phyloP scores from a whole-genome alignment of 2,888 invertebrate species.

The Enchytraeus crypticus region DNA sequence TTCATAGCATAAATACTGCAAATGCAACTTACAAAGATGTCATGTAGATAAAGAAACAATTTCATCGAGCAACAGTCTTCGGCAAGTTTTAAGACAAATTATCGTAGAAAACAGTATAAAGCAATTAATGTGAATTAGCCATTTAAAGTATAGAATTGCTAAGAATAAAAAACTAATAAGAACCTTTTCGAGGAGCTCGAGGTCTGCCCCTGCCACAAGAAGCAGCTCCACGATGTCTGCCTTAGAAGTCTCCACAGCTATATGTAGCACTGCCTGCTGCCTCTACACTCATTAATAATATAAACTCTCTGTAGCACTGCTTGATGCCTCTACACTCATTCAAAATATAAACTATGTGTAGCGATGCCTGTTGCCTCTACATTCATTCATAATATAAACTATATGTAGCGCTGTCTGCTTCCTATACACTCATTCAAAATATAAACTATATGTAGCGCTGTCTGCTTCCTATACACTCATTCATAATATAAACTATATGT shows the following conservation, averaged over 20 bases:
- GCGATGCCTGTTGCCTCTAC: neutral
- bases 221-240: constrained; percentile 59
- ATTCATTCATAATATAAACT: neutral
- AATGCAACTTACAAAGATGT: too few species aligned
- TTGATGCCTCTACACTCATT: neutral
- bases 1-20: too few species aligned
- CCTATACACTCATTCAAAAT: neutral
- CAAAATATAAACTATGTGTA: neutral
- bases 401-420: too few species aligned
- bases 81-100: too few species aligned
- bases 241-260: constrained; percentile 67
- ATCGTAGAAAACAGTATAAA: too few species aligned
- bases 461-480: constrained; percentile 59
- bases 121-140: too few species aligned
- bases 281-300: too few species aligned
- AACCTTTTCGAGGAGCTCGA: constrained; percentile 57
- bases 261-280: constrained; percentile 66
- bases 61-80: too few species aligned
- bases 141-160: too few species aligned
- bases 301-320: neutral
- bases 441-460: constrained; percentile 53
- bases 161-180: too few species aligned
- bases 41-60: too few species aligned
- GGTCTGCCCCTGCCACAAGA: constrained; percentile 40
- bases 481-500: neutral